Percentiles rank a stretch among this genome's conserved stretches.
Conservation (phyloP, 1,140 invertebrate genomes). For the Drosophila tropicalis region DNA sequence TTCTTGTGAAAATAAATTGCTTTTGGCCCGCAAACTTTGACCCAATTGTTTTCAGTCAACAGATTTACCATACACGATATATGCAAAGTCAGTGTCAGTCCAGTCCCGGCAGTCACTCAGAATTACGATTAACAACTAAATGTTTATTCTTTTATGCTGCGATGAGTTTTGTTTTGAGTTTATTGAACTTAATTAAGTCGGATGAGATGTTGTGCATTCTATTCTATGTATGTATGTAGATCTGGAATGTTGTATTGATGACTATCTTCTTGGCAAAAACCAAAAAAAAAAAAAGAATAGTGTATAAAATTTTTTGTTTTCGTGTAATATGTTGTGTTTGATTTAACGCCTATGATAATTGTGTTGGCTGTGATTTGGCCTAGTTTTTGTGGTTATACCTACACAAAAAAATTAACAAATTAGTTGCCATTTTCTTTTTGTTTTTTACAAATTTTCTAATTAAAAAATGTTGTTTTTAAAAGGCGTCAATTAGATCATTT, state of each 20-base stretch:
- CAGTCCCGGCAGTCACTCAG: slow-evolving; percentile 32
- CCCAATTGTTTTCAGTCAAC: slow-evolving; percentile 45
- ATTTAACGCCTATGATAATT: slow-evolving; percentile 31
- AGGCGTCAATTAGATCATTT: too few species aligned
- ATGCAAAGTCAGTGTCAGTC: slow-evolving; percentile 49
- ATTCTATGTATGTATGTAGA: not conserved
- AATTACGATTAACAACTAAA: slow-evolving; percentile 37
- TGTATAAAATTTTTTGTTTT: slow-evolving; percentile 9
- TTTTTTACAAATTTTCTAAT: not conserved
- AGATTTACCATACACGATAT: slow-evolving; percentile 23
- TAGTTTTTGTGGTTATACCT: slow-evolving; percentile 20
- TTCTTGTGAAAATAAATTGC: slow-evolving; percentile 38
- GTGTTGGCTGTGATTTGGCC: slow-evolving; percentile 24
- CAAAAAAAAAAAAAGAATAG: not conserved
- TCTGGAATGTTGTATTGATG: slow-evolving; percentile 1
- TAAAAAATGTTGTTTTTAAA: too few species aligned
- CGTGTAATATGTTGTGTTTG: not conserved
- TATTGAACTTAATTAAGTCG: slow-evolving; percentile 47
- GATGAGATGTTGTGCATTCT: slow-evolving; percentile 18
- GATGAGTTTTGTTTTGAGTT: slow-evolving; percentile 25
- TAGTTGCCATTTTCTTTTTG: not conserved
- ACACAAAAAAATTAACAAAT: not conserved
- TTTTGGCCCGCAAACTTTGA: slow-evolving; percentile 51
- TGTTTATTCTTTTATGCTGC: slow-evolving; percentile 15
- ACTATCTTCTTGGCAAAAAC: not conserved